These are phyloP conservation scores for Eretmocerus hayati DNA, from an alignment of 2,888 invertebrate species.

Conservation along the genomic window DNA sequence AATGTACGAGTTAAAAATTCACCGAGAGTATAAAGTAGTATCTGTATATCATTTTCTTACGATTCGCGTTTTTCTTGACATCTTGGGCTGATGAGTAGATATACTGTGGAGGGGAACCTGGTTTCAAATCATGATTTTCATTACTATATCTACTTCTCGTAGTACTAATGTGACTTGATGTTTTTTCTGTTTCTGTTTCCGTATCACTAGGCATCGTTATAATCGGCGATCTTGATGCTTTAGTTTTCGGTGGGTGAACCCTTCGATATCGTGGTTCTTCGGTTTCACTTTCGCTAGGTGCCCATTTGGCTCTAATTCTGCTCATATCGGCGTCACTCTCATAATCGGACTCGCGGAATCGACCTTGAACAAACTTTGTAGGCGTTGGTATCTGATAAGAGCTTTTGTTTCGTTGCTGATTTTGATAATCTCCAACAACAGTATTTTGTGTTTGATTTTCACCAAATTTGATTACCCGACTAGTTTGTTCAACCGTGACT, in stretches of 20 bases:
- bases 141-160: slow-evolving; percentile 19
- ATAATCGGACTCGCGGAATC: slow-evolving; percentile 62
- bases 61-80: slow-evolving; percentile 39
- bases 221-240: slow-evolving; percentile 48
- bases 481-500: slow-evolving; percentile 64
- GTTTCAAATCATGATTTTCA: slow-evolving; percentile 38
- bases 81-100: slow-evolving; percentile 48
- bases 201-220: slow-evolving; percentile 42
- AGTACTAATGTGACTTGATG: slow-evolving; percentile 28
- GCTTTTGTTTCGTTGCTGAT: slow-evolving; percentile 23
- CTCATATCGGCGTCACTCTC: slow-evolving; percentile 61
- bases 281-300: slow-evolving; percentile 54
- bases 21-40: no score
- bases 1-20: no score
- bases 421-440: slow-evolving; percentile 24
- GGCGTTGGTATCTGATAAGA: slow-evolving; percentile 50
- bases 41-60: slow-evolving; percentile 32
- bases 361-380: slow-evolving; percentile 59
- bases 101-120: slow-evolving; percentile 57
- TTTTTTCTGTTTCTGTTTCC: slow-evolving; percentile 45
- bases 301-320: slow-evolving; percentile 59
- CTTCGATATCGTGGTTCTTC: slow-evolving; percentile 56
- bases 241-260: slow-evolving; percentile 53
- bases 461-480: slow-evolving; percentile 61
- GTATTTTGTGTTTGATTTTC: slow-evolving; percentile 37